phyloP scores from a whole-genome alignment of 2,888 invertebrate genomes.

The Altica lythri region DNA sequence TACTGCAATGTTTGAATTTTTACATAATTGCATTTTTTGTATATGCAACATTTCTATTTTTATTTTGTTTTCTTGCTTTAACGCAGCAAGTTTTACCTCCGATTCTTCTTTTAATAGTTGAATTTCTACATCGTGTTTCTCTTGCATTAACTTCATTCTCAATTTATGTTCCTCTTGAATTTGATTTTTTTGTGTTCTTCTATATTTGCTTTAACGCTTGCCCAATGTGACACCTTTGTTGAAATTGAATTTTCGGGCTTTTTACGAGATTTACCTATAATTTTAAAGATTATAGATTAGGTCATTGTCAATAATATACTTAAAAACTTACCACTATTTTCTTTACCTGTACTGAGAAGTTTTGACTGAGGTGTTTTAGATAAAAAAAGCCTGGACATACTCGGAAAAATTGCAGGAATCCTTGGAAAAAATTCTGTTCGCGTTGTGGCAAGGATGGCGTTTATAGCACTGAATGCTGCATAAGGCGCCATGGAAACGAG shows the following conservation, averaged over 20 bases:
- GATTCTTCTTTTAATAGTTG: not conserved
- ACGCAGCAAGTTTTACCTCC: not conserved
- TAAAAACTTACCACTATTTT: too few species aligned
- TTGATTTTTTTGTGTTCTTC: not conserved
- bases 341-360: too few species aligned
- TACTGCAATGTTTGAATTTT: too few species aligned
- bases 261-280: not conserved
- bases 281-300: not conserved
- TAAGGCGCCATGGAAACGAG: too few species aligned
- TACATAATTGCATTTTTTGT: constrained; percentile 3
- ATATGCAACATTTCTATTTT: constrained; percentile 1
- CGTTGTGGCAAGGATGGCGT: too few species aligned
- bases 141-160: constrained; percentile 1
- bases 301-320: too few species aligned
- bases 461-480: too few species aligned
- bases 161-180: not conserved
- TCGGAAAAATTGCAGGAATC: too few species aligned
- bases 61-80: constrained; percentile 2
- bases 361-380: too few species aligned
- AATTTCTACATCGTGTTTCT: constrained; percentile 4
- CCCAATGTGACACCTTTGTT: constrained; percentile 1
- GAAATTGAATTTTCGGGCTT: not conserved
- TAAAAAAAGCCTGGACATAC: too few species aligned
- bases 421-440: too few species aligned
- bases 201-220: not conserved